phyloP scores from a whole-genome alignment of 2,888 invertebrate genomes.

The Mythimna impura region DNA sequence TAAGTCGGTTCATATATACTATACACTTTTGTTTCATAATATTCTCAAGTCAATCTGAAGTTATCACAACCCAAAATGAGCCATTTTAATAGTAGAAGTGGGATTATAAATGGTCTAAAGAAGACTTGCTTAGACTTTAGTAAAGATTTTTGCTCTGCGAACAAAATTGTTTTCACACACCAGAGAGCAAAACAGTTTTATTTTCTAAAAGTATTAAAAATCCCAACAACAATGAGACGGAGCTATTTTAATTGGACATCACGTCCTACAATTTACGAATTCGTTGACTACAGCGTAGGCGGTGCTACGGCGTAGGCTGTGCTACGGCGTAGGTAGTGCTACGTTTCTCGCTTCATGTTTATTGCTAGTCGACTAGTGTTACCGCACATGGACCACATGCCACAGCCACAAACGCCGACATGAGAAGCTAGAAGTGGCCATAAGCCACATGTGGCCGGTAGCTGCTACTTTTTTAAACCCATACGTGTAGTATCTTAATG shows the following conservation, averaged over 20 bases:
- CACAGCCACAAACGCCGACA: too few species aligned
- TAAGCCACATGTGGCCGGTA: too few species aligned
- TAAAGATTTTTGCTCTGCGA: neutral
- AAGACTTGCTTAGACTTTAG: neutral
- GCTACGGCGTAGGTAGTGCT: conserved; percentile 21
- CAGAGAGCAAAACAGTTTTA: neutral
- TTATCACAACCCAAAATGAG: too few species aligned
- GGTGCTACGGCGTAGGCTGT: conserved; percentile 12
- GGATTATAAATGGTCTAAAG: neutral
- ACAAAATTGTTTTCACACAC: neutral
- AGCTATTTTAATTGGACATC: conserved; percentile 2
- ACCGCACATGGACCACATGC: too few species aligned
- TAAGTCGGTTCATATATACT: too few species aligned
- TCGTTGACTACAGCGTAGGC: conserved; percentile 15
- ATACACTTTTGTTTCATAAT: too few species aligned
- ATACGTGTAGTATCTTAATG: too few species aligned
- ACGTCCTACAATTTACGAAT: neutral
- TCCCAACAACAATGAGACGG: neutral
- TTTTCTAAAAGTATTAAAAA: neutral
- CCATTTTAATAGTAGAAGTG: too few species aligned
- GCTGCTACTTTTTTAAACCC: too few species aligned
- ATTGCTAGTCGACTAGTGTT: too few species aligned
- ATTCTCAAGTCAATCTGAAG: too few species aligned
- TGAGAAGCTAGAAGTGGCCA: too few species aligned
- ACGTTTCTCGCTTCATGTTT: neutral